A percentile compares a stretch with the other conserved stretches of the same genome.
phyloP scores from a whole-genome alignment of 2,797 vertebrate species.

The Rhincodon typus region DNA sequence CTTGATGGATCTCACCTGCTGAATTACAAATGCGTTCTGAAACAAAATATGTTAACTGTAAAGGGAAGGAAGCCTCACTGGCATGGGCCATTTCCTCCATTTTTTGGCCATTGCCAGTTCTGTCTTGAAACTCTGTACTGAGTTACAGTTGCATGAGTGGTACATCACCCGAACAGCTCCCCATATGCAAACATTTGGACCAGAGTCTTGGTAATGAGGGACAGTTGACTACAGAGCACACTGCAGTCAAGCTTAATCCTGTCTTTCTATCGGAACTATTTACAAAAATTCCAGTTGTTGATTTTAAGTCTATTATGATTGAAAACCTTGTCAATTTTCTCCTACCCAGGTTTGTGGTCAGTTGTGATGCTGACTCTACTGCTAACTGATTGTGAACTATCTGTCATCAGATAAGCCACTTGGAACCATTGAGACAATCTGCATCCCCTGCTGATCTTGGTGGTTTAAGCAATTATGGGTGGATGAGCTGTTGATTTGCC shows the following conservation, averaged over 20 bases:
- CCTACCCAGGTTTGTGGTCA: background rate
- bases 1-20: background rate
- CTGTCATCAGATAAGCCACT: background rate
- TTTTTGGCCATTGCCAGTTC: background rate
- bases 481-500: background rate
- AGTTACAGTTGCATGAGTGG: too few species aligned
- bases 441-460: background rate
- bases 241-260: background rate
- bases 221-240: background rate
- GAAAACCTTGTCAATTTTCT: too few species aligned
- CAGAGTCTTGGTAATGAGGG: background rate
- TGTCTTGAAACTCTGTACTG: background rate
- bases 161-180: background rate
- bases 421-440: background rate
- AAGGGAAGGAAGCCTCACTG: background rate
- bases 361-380: background rate
- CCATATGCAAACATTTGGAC: background rate
- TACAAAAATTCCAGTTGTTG: background rate
- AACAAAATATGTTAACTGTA: background rate
- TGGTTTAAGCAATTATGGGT: background rate
- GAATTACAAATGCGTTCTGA: background rate
- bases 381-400: background rate
- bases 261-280: background rate
- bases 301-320: background rate
- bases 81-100: background rate